Percentiles rank a stretch among this genome's conserved stretches.
phyloP scores from a whole-genome alignment of 2,113 vertebrate genomes.

The Antechinus stuartii region DNA sequence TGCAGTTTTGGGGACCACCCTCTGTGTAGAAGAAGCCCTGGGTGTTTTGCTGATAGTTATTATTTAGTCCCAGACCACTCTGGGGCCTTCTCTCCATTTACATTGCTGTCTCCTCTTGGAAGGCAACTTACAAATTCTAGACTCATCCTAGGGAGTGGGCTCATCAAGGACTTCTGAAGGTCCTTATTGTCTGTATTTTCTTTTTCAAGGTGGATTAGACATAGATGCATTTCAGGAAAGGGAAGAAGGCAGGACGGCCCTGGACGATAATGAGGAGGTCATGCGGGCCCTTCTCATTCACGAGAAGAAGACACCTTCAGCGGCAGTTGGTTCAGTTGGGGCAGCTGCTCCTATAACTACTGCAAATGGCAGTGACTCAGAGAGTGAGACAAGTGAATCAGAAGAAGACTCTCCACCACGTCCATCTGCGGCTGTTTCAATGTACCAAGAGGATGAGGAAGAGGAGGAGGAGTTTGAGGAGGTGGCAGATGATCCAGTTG shows the following conservation, averaged over 20 bases:
- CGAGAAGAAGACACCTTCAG: conserved; percentile 90
- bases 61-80: background rate
- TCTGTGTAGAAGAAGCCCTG: background rate
- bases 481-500: conserved; percentile 91
- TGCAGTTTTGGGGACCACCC: background rate
- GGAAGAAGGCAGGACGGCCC: conserved; percentile 80
- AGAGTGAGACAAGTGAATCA: conserved; percentile 98
- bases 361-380: conserved; percentile 92
- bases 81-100: background rate
- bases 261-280: conserved; percentile 96
- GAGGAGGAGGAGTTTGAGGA: conserved; percentile 97
- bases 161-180: conserved; percentile 13
- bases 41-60: background rate
- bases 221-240: conserved; percentile 84
- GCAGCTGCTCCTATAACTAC: conserved; percentile 77
- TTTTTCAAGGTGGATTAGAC: conserved; percentile 83
- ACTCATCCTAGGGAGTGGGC: conserved; percentile 5
- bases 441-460: conserved; percentile 83
- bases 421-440: background rate
- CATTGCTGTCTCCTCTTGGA: background rate
- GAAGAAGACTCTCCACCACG: conserved; percentile 90
- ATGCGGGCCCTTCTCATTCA: conserved; percentile 98
- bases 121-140: background rate
- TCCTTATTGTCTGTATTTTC: conserved; percentile 59
- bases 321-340: conserved; percentile 71